Evolutionary conservation across 2,888 invertebrate species (phyloP).

Genomic region (Pseudolycoriella hygida): DNA sequence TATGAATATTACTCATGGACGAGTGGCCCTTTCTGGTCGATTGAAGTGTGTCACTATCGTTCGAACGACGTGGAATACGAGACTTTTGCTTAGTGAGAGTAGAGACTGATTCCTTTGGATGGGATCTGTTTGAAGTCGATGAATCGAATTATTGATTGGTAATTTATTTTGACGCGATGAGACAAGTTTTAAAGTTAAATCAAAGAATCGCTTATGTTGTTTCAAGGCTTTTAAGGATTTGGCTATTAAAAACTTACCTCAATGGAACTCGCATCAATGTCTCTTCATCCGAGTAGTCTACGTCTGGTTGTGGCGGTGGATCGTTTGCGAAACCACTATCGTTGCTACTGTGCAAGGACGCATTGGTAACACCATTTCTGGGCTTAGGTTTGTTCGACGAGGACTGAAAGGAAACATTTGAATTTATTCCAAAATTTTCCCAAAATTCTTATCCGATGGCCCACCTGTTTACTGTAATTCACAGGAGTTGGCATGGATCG

Average conservation of each 20-base stretch:
- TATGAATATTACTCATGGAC: conserved; percentile 1
- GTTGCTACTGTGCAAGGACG: conserved; percentile 76
- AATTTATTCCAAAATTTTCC: too few species aligned
- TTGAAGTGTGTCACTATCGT: conserved; percentile 5
- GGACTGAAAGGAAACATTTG: conserved; percentile 8
- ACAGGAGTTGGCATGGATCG: conserved; percentile 15
- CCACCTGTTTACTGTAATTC: conserved; percentile 13
- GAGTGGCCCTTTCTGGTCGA: conserved; percentile 1
- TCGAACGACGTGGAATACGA: conserved; percentile 3
- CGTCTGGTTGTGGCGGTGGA: conserved; percentile 68
- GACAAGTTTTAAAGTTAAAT: too few species aligned
- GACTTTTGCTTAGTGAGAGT: conserved; percentile 1
- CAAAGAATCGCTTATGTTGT: too few species aligned
- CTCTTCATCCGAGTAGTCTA: conserved; percentile 82
- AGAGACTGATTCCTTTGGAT: background rate
- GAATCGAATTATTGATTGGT: too few species aligned
- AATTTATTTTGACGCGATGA: too few species aligned
- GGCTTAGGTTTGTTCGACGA: conserved; percentile 15
- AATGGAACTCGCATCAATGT: conserved; percentile 40
- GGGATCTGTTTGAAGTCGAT: too few species aligned
- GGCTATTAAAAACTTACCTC: conserved; percentile 25
- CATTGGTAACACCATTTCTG: conserved; percentile 38
- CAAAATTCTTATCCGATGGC: too few species aligned
- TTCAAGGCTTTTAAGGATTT: too few species aligned
- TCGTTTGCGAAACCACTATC: conserved; percentile 87